Percentiles rank a stretch among this genome's conserved stretches.
These are phyloP conservation scores for Microctonus hyperodae DNA, from an alignment of 2,888 invertebrate genomes.

Conservation along the genomic window DNA sequence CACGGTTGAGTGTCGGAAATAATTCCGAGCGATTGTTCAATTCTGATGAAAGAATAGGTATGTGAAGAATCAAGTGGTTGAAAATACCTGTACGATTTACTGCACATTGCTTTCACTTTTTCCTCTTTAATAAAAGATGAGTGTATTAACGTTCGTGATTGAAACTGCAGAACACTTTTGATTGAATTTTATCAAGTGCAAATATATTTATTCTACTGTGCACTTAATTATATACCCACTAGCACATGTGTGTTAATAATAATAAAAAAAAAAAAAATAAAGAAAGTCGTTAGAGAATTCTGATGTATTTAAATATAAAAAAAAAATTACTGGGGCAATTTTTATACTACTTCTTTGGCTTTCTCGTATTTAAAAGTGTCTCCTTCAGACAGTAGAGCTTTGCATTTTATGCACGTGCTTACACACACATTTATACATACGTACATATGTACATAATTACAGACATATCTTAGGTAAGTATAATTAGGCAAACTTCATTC, in stretches of 20 bases:
- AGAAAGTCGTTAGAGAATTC: no score
- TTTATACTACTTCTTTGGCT: not conserved
- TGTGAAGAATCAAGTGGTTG: not conserved
- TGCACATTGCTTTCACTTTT: not conserved
- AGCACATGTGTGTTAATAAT: no score
- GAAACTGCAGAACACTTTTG: no score
- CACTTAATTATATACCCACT: no score
- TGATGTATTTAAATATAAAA: no score
- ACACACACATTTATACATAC: not conserved
- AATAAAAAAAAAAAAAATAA: no score
- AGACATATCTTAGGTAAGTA: conserved; percentile 8
- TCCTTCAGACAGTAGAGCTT: not conserved
- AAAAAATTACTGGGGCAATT: not conserved
- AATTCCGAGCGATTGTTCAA: not conserved
- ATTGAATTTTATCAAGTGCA: not conserved
- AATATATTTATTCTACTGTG: not conserved
- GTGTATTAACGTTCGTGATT: not conserved
- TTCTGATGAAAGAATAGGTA: not conserved
- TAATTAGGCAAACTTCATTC: not conserved
- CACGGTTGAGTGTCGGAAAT: not conserved
- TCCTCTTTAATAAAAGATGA: not conserved
- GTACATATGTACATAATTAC: no score
- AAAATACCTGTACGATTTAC: not conserved
- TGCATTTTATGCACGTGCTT: not conserved
- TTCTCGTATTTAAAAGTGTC: not conserved